A percentile compares a stretch with the other conserved stretches of the same genome.
Conservation (phyloP, 37 sponge, comb jelly and placozoan species). For the Lycopodina hypogea region DNA sequence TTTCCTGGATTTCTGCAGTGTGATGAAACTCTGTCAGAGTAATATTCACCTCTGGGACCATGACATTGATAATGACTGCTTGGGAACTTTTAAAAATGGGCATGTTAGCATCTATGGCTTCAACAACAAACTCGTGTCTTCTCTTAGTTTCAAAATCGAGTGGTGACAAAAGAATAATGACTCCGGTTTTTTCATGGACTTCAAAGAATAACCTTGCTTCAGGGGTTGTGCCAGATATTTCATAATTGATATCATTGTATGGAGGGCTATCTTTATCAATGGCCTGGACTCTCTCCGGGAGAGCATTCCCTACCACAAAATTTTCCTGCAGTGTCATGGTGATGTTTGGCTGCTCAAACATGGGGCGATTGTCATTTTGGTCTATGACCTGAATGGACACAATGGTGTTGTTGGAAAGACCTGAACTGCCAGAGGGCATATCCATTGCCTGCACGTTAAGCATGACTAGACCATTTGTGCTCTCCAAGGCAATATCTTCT, state of each 20-base stretch:
- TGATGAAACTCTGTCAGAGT: slow-evolving; percentile 19
- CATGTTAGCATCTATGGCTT: slow-evolving; percentile 25
- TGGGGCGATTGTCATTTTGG: slow-evolving; percentile 52
- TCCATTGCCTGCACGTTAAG: slow-evolving; percentile 3
- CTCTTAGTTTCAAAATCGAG: slow-evolving; percentile 42
- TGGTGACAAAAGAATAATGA: slow-evolving; percentile 6
- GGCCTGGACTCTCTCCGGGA: slow-evolving; percentile 17
- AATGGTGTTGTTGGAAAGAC: background rate
- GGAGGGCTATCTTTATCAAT: slow-evolving; percentile 18
- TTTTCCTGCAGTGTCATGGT: slow-evolving; percentile 20
- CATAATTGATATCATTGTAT: slow-evolving; percentile 32
- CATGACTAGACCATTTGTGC: background rate
- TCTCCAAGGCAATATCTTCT: slow-evolving; percentile 13
- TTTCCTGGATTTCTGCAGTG: slow-evolving; percentile 5
- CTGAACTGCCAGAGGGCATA: background rate
- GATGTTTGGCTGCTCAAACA: slow-evolving; percentile 3
- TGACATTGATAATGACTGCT: slow-evolving; percentile 2
- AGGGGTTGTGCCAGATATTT: background rate
- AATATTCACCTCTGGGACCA: slow-evolving; percentile 10
- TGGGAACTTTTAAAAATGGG: background rate
- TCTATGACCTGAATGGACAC: slow-evolving; percentile 19
- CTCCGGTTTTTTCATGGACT: slow-evolving; percentile 29
- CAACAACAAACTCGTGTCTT: background rate
- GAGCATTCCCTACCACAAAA: background rate
- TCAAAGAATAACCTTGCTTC: background rate